Conservation (phyloP, 2,888 invertebrate genomes). For the Selenia dentaria region DNA sequence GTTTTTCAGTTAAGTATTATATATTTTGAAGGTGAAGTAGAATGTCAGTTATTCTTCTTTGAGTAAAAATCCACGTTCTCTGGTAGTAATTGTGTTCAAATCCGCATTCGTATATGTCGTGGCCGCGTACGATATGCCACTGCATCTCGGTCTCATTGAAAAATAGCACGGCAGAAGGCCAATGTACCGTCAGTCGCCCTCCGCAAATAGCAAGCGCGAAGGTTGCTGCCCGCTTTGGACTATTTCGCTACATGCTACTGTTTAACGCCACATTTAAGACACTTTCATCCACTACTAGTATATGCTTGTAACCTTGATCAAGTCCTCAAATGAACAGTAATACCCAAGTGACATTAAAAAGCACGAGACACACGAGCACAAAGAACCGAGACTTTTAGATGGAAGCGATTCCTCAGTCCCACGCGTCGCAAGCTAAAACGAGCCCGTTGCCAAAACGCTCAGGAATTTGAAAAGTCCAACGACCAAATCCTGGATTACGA, state of each 20-base stretch:
- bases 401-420: slow-evolving; percentile 8
- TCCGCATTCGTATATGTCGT: too few relatives aligned
- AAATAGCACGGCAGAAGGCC: slow-evolving; percentile 74
- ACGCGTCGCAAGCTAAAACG: slow-evolving; percentile 24
- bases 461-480: slow-evolving; percentile 53
- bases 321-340: slow-evolving; percentile 23
- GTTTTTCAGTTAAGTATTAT: too few relatives aligned
- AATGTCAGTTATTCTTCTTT: too few relatives aligned
- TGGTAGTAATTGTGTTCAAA: too few relatives aligned
- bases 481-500: slow-evolving; percentile 73
- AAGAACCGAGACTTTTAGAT: slow-evolving; percentile 21
- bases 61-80: too few relatives aligned
- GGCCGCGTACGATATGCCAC: slow-evolving; percentile 54
- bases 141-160: slow-evolving; percentile 62
- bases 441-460: slow-evolving; percentile 35
- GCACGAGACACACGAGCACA: slow-evolving; percentile 20
- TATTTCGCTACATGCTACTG: slow-evolving; percentile 56
- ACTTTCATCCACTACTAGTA: slow-evolving; percentile 31
- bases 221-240: slow-evolving; percentile 72
- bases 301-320: slow-evolving; percentile 36
- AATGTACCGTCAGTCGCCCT: slow-evolving; percentile 67
- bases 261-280: slow-evolving; percentile 37
- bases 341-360: slow-evolving; percentile 11
- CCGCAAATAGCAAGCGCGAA: slow-evolving; percentile 74
- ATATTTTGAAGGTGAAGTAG: too few relatives aligned